Percentiles rank a stretch among this genome's conserved stretches.
These are phyloP conservation scores for Lumbricus terrestris DNA, from an alignment of 2,888 invertebrate genomes.

Conservation along the genomic window DNA sequence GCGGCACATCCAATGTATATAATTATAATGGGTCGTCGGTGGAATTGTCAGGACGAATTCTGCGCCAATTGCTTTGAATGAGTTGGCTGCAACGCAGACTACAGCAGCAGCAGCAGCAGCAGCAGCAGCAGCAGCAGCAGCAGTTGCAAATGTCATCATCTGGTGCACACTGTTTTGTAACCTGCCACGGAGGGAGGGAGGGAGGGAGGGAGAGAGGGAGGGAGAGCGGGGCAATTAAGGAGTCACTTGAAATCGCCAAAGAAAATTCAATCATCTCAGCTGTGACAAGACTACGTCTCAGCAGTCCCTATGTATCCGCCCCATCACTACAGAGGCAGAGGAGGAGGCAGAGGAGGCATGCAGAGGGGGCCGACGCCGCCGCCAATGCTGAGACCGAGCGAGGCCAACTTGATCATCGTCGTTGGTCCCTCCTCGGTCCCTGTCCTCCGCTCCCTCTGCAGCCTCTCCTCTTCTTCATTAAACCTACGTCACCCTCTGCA, in stretches of 20 bases:
- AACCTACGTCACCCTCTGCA: background rate
- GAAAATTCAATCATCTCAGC: constrained; percentile 3
- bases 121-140: too few relatives aligned
- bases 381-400: background rate
- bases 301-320: background rate
- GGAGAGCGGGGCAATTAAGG: background rate
- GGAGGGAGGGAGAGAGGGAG: too few relatives aligned
- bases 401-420: constrained; percentile 3
- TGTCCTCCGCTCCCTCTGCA: background rate
- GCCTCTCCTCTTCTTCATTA: background rate
- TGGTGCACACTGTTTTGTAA: background rate
- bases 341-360: too few relatives aligned
- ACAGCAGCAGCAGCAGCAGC: background rate
- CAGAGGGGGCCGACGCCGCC: background rate
- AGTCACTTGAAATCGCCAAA: constrained; percentile 3
- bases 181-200: too few relatives aligned
- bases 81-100: background rate
- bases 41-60: background rate
- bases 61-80: background rate
- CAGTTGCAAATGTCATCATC: constrained; percentile 3
- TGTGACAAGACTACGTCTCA: constrained; percentile 3
- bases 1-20: too few relatives aligned
- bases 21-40: background rate
- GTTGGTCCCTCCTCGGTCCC: background rate
- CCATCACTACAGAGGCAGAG: too few relatives aligned